A percentile compares a stretch with the other conserved stretches of the same genome.
These are phyloP conservation scores for Rattus norvegicus DNA, from an alignment of 2,113 vertebrate genomes.

Conservation along the genomic window GRCr8 NC_086019.1:130885001-130885500, in stretches of 20 bases:
- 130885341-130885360: not conserved
- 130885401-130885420: not conserved
- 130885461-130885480: not conserved
- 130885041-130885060: not conserved
- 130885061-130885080: not conserved
- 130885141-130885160: not conserved
- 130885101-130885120: not conserved
- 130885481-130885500: not conserved
- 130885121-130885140: not conserved
- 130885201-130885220: not conserved
- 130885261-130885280: not conserved
- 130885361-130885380: not conserved
- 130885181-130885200: not conserved
- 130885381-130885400: constrained; percentile 6
- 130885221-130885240: not conserved
- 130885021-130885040: not conserved
- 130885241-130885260: not conserved
- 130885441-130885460: not conserved
- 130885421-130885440: not conserved
- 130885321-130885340: not conserved
- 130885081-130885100: not conserved
- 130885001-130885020: not conserved
- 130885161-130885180: not conserved
- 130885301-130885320: not conserved
- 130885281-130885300: not conserved